phyloP scores from a whole-genome alignment of 1,140 invertebrate genomes.

The Heliconius eleuchia region DNA sequence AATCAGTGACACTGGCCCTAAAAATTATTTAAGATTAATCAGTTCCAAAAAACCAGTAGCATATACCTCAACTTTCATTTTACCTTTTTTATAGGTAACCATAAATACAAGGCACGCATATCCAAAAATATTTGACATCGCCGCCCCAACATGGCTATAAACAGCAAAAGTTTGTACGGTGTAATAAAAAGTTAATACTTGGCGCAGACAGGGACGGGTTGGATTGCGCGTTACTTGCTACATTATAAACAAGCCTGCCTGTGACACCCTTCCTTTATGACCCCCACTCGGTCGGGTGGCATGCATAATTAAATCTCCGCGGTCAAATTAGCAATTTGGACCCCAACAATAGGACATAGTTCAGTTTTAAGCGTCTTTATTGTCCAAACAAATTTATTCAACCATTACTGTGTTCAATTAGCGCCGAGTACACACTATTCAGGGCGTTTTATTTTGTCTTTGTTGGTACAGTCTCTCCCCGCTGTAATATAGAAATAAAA shows the following conservation, averaged over 20 bases:
- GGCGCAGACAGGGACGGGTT: conserved; percentile 56
- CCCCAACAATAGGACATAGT: conserved; percentile 73
- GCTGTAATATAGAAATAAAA: conserved; percentile 45
- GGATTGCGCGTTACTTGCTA: conserved; percentile 72
- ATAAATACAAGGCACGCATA: background rate
- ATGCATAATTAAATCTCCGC: conserved; percentile 80
- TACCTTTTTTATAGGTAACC: background rate
- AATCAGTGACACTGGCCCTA: no score
- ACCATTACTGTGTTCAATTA: conserved; percentile 57
- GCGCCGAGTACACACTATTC: conserved; percentile 43
- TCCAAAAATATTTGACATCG: conserved; percentile 53
- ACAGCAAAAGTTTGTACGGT: conserved; percentile 67
- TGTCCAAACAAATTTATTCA: conserved; percentile 72
- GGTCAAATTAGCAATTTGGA: conserved; percentile 79
- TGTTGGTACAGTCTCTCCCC: conserved; percentile 35
- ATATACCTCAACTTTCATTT: background rate
- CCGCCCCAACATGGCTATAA: conserved; percentile 51
- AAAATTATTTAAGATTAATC: no score
- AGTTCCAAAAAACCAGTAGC: background rate
- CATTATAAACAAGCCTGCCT: conserved; percentile 76
- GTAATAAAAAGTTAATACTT: conserved; percentile 77
- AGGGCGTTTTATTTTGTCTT: conserved; percentile 41
- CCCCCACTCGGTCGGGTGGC: conserved; percentile 59
- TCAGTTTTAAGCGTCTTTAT: conserved; percentile 74
- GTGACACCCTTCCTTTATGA: conserved; percentile 73